Conservation (phyloP, 2,797 vertebrate genomes). For the Arnoldichthys spilopterus region DNA sequence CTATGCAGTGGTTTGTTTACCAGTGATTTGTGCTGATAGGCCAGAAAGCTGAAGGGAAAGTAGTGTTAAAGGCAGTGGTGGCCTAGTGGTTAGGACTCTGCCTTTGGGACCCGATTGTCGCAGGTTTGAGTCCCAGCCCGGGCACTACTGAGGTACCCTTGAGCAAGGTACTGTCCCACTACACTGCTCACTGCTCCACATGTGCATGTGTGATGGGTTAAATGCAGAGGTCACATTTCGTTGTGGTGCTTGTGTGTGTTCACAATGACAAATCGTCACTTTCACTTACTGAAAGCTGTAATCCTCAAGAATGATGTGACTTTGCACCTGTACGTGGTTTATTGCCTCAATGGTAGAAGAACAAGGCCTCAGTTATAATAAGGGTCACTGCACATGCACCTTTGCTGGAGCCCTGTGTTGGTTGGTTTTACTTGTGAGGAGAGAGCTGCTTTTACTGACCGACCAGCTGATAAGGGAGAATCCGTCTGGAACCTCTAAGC, state of each 20-base stretch:
- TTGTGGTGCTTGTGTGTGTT: no score
- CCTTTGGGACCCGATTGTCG: no score
- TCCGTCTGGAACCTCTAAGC: slow-evolving; percentile 54
- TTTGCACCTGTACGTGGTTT: slow-evolving; percentile 7
- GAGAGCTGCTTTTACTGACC: not conserved
- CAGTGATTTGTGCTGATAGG: not conserved
- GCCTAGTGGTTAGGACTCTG: no score
- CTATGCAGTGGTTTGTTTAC: not conserved
- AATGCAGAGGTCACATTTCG: no score
- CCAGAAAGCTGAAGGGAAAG: not conserved
- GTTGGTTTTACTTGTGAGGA: not conserved
- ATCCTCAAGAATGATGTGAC: not conserved
- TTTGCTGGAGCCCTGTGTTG: slow-evolving; percentile 23
- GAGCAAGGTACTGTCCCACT: no score
- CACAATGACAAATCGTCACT: no score
- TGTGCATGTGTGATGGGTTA: no score
- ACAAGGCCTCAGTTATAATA: slow-evolving; percentile 27
- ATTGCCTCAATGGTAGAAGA: not conserved
- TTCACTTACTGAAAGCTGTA: no score
- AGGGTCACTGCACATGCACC: slow-evolving; percentile 40
- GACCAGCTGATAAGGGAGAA: slow-evolving; percentile 20
- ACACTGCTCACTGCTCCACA: no score
- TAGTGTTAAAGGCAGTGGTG: slow-evolving; percentile 2
- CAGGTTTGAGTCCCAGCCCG: no score
- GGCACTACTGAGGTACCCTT: no score